Evolutionary conservation across 2,797 vertebrate genomes (phyloP), one percentile per base, ranked within the genome.

Genomic region (Eutrigla gurnardus): DNA sequence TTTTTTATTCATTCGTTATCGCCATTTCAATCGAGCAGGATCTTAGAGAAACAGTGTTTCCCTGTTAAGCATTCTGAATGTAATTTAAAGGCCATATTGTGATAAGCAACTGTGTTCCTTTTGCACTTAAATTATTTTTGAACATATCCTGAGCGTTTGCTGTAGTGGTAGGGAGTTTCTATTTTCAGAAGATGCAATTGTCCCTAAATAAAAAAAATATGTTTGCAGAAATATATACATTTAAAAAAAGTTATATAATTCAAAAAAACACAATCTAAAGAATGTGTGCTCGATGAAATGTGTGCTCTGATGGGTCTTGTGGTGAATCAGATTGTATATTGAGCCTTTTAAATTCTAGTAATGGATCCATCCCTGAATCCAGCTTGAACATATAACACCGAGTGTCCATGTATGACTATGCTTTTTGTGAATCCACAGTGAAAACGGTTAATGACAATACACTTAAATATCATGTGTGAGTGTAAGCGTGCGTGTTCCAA

Each of bases 71-170:
- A 84, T 84, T 79, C 82, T 87, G 90, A 92, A 92, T 93, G 92
- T 90, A 91, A 77, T 79, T 86, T 72, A 70, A 89, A 83, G 80
- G 85, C 83, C 89, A 89, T 89, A 84, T 72, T 77, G 67, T 79
- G 57, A 76, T 66, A 81, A 69, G 65, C 74, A 80, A 58, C 75
- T 66, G 47, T 77, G 73, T 83, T 86, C 36, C 68, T 90, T 25
- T 91, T 90, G 90, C 90, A 91, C 87, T 83, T 76, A 70, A 81
- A 81, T 80, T 75, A 70, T 83, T 86, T 82, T 74, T 78, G 32
- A 82, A 83, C 78, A 89, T 89, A 85, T 89, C 77, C 45, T 78
- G 65, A 71, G 72, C 75, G 75, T 83, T 25, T 83, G 46, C 71
- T 81, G 52, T 81, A 70, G 55, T 83, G 53, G 53, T 70, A 55